Base-by-base conservation (phyloP, 64 coral and sea anemone species). In the Cladopsammia gracilis region DNA sequence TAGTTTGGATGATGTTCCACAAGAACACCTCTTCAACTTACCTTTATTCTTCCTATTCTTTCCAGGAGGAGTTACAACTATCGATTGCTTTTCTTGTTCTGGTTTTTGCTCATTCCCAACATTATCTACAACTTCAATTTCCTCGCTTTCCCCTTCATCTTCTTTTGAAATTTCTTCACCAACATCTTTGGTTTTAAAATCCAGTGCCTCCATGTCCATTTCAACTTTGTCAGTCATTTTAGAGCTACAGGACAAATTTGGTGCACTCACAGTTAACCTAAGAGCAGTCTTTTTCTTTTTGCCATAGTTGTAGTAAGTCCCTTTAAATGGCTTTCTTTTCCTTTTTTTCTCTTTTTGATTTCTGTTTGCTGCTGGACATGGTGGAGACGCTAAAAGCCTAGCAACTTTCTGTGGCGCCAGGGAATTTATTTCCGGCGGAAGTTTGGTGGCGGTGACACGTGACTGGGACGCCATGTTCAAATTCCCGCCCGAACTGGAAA, bases 311-410 rank as follows among this genome's bases (percentile, higher is more conserved):
- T 97, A 97, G 48, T 72, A 89, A 50, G 92, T 91, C 49, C 96
- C 96, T 58, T 97, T 97, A 62, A 97, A 97, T 56, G 77, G 78
- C 60, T 98, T 93, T 52, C 70, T 98, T 79, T 94, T 97, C 56
- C 79, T 97, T 68, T 91, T 96, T 64, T 90, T 93, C 10, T 76
- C 75, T 1, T 84, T 84, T 14, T 90, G 87, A 20, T 67, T 83
- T 61, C 75, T 61, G 50, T 49, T 77, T 57, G 77, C 67, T n/a
- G 64, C 68, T 51, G 90, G 57, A 10, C 80, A 66, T 11, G 34
- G 34, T 34, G 34, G 34, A 34, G 48, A 18, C 13, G 93, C 23
- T 16, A 97, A 87, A 12, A 87, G 64, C 47, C 86, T 87, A 14
- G 90, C 72, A 18, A 94, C 86, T 71, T 76, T 73, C 60, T 98